Evolutionary conservation across 2,113 vertebrate genomes (phyloP).

Genomic region (Chloropsis hardwickii): DNA sequence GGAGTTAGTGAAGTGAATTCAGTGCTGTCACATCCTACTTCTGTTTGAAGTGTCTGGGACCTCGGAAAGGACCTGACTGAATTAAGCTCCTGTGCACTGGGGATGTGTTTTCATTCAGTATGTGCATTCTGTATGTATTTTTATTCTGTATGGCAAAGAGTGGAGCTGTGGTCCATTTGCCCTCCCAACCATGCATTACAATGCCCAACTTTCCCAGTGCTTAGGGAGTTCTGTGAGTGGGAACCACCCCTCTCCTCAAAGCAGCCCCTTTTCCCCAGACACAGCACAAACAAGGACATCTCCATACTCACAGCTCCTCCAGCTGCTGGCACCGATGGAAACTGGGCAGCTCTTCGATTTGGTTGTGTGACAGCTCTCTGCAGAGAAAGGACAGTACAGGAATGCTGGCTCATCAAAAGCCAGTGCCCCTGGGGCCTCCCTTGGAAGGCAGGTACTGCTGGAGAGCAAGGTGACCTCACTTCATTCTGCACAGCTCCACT

Average conservation of each 20-base stretch:
- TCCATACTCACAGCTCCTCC: slow-evolving; percentile 90
- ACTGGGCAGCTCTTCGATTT: slow-evolving; percentile 87
- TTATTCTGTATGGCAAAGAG: too few relatives aligned
- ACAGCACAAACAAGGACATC: rapidly evolving
- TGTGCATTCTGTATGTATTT: too few relatives aligned
- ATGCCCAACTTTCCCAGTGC: not conserved
- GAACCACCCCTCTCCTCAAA: not conserved
- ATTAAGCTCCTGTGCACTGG: not conserved
- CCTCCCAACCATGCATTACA: rapidly evolving
- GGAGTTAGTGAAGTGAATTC: not conserved
- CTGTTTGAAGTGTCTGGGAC: not conserved
- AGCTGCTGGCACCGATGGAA: slow-evolving; percentile 85
- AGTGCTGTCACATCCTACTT: not conserved
- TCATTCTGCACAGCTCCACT: not conserved
- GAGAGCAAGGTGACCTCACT: not conserved
- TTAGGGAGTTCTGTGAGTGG: not conserved
- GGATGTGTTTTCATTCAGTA: not conserved
- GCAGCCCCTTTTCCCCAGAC: not conserved
- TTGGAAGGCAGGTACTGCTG: not conserved
- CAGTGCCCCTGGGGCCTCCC: not conserved
- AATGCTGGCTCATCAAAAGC: not conserved
- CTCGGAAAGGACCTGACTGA: not conserved
- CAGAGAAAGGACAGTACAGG: not conserved
- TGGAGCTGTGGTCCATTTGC: not conserved
- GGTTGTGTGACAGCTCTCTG: slow-evolving; percentile 92